phyloP scores from a whole-genome alignment of 2,113 vertebrate species.

The Corvus hawaiiensis region DNA sequence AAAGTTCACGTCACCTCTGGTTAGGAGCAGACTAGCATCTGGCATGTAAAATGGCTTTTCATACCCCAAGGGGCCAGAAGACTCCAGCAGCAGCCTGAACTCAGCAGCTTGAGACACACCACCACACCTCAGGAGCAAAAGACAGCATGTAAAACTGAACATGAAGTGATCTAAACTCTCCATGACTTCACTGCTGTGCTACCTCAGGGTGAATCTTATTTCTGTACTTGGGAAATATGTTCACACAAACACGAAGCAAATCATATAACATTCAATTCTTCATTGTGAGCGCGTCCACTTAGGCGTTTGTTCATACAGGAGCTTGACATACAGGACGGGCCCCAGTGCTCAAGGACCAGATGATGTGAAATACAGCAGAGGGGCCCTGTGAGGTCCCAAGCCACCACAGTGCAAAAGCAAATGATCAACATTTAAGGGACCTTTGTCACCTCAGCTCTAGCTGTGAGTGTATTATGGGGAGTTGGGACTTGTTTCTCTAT shows the following conservation, averaged over 20 bases:
- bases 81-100: background rate
- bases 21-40: slow-evolving; percentile 19
- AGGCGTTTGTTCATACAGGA: accelerated
- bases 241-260: background rate
- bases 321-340: accelerated
- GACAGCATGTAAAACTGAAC: background rate
- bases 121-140: background rate
- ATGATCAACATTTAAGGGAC: background rate
- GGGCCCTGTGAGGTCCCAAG: background rate
- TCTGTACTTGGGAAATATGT: background rate
- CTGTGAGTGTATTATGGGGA: background rate
- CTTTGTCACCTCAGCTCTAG: background rate
- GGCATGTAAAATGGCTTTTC: background rate
- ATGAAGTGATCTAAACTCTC: background rate
- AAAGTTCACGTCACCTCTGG: slow-evolving; percentile 7
- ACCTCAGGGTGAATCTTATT: background rate
- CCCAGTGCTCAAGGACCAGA: background rate
- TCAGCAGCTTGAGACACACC: background rate
- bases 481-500: background rate
- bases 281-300: accelerated
- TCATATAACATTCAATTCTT: background rate
- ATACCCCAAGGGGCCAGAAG: background rate
- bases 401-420: background rate
- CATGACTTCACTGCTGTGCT: background rate
- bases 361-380: background rate